Evolutionary conservation across 2,797 vertebrate species (phyloP).

Genomic region (Staurois parvus): DNA sequence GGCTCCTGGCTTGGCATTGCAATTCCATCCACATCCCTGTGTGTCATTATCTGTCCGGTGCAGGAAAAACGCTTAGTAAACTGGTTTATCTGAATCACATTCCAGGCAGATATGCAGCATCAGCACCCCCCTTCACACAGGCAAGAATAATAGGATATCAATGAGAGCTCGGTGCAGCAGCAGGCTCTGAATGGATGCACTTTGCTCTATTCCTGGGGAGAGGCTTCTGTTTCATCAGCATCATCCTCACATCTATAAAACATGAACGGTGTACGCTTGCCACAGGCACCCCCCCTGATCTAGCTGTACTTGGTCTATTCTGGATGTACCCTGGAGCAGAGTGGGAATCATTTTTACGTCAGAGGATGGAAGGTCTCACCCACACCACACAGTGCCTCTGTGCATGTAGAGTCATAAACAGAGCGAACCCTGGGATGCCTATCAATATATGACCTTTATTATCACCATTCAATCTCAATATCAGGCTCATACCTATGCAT

Average conservation of each 20-base stretch:
- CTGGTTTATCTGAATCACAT: constrained; percentile 12
- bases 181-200: constrained; percentile 21
- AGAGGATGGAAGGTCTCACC: constrained; percentile 15
- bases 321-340: constrained; percentile 47
- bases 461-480: too few relatives aligned
- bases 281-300: constrained; percentile 22
- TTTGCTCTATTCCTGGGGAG: constrained; percentile 19
- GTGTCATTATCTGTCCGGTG: constrained; percentile 45
- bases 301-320: constrained; percentile 42
- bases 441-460: not conserved
- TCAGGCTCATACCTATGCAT: too few relatives aligned
- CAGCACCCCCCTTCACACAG: not conserved
- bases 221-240: constrained; percentile 15
- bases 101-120: not conserved
- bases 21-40: constrained; percentile 40
- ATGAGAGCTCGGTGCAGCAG: not conserved
- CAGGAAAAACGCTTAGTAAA: not conserved
- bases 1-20: constrained; percentile 66
- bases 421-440: not conserved
- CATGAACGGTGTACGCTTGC: not conserved
- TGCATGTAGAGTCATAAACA: not conserved
- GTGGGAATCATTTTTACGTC: constrained; percentile 50
- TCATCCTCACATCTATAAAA: constrained; percentile 10
- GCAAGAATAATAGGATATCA: not conserved
- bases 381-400: constrained; percentile 14